phyloP scores from a whole-genome alignment of 2,797 vertebrate genomes.

The Thaleichthys pacificus region DNA sequence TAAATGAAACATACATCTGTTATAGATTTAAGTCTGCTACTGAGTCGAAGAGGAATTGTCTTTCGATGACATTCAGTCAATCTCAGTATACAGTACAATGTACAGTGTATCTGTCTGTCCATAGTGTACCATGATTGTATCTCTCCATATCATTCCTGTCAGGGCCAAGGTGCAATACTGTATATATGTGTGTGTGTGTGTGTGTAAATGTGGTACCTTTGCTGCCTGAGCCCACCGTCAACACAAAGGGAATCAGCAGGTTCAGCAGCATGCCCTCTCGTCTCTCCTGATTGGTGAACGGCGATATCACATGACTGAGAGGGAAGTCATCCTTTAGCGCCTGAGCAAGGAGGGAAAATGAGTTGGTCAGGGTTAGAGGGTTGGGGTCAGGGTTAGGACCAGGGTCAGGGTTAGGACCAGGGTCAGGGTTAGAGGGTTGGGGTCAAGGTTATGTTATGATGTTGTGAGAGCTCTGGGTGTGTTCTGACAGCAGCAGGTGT shows the following conservation, averaged over 20 bases:
- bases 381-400: no score
- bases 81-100: background rate
- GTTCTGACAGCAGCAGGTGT: background rate
- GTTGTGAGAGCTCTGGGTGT: background rate
- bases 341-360: slow-evolving; percentile 59
- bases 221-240: slow-evolving; percentile 98
- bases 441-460: background rate
- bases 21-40: no score
- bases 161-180: background rate
- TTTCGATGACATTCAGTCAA: no score
- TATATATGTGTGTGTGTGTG: background rate
- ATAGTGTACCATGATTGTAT: no score
- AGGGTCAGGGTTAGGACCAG: no score
- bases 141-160: no score
- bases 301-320: slow-evolving; percentile 97
- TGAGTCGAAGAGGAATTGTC: no score
- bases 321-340: slow-evolving; percentile 99
- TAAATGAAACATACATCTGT: background rate
- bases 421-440: no score
- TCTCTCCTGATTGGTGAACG: slow-evolving; percentile 99
- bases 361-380: no score
- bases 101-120: no score
- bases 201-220: slow-evolving; percentile 79
- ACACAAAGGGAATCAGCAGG: slow-evolving; percentile 96
- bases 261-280: slow-evolving; percentile 99